Evolutionary conservation across 23 tunicate species (phyloP), one percentile per base, ranked within the genome.

Genomic region (Ascidia mentula): DNA sequence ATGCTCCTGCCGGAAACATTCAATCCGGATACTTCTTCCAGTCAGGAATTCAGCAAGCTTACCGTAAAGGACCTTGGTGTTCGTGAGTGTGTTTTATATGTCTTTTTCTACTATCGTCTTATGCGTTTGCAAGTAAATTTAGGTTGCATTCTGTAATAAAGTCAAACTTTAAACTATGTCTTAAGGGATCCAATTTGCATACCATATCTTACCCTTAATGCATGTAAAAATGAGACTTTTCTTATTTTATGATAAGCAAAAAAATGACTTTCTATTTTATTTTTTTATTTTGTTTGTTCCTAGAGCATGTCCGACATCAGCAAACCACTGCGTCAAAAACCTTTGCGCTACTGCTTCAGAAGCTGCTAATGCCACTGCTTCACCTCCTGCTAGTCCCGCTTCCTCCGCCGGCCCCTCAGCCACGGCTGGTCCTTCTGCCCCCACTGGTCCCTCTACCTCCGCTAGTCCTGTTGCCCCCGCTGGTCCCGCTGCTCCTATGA

Each of bases 21-120:
- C 69, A 77, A 42, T 69, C 34, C 20, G 80, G 80, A 32, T 42
- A 42, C 22, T 69, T 77, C 18, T 77, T 77, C 31, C 45, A 45
- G 1, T 42, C 38, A 24, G 32, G 12, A 77, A 53, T 53, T 26
- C 28, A 53, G 13, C 65, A 53, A 53, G 65, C 65, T 53, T 53
- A 53, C 65, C 22, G 28, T 28, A 53, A 53, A 28, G 65, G 65
- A 9, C 65, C 65, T 26, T 53, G 65, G 65, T 53, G 65, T 9
- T 53, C 65, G 65, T 53, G 24, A 53, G 65, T 53, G 22, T 53
- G n/a, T n/a, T n/a, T n/a, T n/a, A n/a, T n/a, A n/a, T n/a, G n/a
- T n/a, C n/a, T n/a, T n/a, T n/a, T n/a, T n/a, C n/a, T n/a, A n/a
- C n/a, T n/a, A n/a, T n/a, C n/a, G n/a, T n/a, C n/a, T n/a, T n/a